Conservation (phyloP, 2,888 invertebrate genomes). For the Tenthredo livida region DNA sequence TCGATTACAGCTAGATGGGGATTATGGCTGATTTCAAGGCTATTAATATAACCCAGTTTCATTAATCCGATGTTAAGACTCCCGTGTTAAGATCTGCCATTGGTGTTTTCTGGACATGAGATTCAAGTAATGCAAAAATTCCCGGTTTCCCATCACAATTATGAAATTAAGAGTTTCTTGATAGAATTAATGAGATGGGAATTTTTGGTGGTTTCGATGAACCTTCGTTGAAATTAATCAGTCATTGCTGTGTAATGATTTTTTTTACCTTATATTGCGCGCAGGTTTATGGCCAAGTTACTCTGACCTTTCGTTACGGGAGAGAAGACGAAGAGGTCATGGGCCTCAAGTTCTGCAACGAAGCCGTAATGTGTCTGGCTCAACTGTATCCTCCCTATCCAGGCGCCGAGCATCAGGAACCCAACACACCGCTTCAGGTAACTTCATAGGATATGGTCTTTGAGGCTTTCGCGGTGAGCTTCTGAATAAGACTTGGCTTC, state of each 20-base stretch:
- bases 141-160: background rate
- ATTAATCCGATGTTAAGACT: background rate
- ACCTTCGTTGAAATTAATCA: background rate
- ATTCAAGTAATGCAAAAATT: background rate
- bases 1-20: background rate
- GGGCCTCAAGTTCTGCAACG: slow-evolving; percentile 98
- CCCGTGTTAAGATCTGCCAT: background rate
- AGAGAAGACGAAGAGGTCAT: slow-evolving; percentile 99
- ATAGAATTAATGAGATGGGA: background rate
- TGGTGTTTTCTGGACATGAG: background rate
- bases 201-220: background rate
- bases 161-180: background rate
- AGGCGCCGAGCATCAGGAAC: slow-evolving; percentile 79
- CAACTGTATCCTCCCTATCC: slow-evolving; percentile 88
- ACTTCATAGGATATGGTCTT: background rate
- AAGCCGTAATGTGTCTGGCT: slow-evolving; percentile 95
- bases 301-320: slow-evolving; percentile 97
- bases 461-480: no score
- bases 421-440: slow-evolving; percentile 87
- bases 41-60: background rate
- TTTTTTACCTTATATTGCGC: slow-evolving; percentile 53
- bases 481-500: no score
- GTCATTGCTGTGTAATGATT: background rate
- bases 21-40: background rate
- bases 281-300: slow-evolving; percentile 89